These are phyloP conservation scores for Limnephilus marmoratus DNA, from an alignment of 2,888 invertebrate species.

Conservation along the genomic window DNA sequence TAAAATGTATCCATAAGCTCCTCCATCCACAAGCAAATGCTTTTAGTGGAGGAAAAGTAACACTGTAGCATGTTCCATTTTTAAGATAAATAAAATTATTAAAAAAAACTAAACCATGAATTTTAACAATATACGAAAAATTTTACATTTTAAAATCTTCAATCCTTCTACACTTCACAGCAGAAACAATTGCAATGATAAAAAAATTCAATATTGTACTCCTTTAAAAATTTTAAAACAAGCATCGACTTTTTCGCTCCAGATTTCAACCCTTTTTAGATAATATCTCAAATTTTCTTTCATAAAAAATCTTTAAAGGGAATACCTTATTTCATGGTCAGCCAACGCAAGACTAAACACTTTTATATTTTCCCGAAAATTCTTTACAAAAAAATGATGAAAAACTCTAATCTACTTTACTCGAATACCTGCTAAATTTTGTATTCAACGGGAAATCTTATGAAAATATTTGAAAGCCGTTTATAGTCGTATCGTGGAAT, in stretches of 20 bases:
- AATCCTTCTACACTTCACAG: no score
- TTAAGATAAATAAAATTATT: no score
- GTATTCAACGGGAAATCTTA: constrained; percentile 20
- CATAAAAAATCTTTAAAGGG: neutral
- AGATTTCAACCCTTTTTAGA: neutral
- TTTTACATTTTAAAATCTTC: no score
- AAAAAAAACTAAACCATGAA: no score
- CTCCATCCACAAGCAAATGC: no score
- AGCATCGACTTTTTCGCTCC: no score
- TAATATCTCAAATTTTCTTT: neutral
- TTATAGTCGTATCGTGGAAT: neutral
- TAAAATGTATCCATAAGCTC: no score
- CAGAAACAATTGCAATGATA: no score
- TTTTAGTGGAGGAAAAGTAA: no score
- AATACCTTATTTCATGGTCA: neutral
- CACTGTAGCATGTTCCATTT: no score
- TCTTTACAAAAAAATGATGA: neutral
- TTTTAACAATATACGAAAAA: no score
- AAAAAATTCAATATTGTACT: neutral
- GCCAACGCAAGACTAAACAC: neutral
- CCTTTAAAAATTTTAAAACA: neutral
- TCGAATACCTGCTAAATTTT: neutral
- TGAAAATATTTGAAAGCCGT: constrained; percentile 10
- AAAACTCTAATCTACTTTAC: constrained; percentile 5
- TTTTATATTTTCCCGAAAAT: neutral